Conservation (phyloP, 2,797 vertebrate species). For the Eulemur coronatus region DNA sequence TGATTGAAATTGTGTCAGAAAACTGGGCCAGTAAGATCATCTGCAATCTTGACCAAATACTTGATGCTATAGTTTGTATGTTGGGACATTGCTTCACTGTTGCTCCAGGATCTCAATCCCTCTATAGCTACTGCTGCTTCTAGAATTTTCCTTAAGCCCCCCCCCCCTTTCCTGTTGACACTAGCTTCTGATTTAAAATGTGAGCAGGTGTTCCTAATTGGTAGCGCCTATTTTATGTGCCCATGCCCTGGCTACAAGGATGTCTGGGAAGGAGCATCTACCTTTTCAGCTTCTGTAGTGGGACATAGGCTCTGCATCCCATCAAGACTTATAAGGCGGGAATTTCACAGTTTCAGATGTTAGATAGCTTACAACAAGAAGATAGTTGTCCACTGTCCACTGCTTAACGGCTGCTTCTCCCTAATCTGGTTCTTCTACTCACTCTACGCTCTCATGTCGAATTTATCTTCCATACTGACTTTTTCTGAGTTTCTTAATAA, state of each 20-base stretch:
- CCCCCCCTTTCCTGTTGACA: background rate
- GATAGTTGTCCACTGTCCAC: background rate
- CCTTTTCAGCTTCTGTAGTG: background rate
- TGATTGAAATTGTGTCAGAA: constrained; percentile 15
- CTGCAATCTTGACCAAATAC: background rate
- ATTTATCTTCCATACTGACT: background rate
- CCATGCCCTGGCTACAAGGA: background rate
- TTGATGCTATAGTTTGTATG: constrained; percentile 31
- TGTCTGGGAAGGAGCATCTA: background rate
- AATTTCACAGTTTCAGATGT: constrained; percentile 36
- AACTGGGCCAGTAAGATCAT: constrained; percentile 20
- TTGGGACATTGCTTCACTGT: background rate
- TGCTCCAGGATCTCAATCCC: background rate
- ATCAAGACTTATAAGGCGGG: background rate
- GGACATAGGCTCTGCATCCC: background rate
- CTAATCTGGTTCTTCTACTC: background rate
- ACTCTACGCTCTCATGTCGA: background rate
- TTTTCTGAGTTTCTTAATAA: constrained; percentile 8
- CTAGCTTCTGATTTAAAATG: constrained; percentile 23
- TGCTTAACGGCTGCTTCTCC: background rate
- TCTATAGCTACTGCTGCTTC: constrained; percentile 13
- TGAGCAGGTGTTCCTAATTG: constrained; percentile 7
- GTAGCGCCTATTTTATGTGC: constrained; percentile 14
- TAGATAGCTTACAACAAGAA: background rate
- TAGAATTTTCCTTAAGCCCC: background rate